Base-by-base conservation (phyloP, 2,113 vertebrate genomes). In the Anhinga anhinga region DNA sequence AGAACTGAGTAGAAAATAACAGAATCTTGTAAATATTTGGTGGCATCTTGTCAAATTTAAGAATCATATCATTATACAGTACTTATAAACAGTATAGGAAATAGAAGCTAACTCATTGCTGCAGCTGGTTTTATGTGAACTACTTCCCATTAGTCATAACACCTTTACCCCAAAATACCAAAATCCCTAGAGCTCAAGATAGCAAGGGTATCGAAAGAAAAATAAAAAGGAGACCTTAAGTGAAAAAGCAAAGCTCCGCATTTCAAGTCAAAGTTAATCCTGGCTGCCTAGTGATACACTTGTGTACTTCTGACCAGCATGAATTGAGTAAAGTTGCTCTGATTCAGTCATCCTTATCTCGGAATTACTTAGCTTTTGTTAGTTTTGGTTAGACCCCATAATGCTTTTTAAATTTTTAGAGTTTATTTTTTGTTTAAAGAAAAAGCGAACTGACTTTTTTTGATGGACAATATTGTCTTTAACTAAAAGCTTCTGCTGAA, bases 381-480 rank as follows among this genome's bases (percentile, higher is more conserved):
- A 89, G 58, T 47, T 95, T 97, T 71, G 42, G 87, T 96, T 88
- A 96, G 89, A 94, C 13, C 23, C 9, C 30, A 30, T 34, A 85
- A 80, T 23, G 10, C 2, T 74, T 85, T 83, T 92, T 50, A 81
- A 67, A 69, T 53, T 63, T 81, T 66, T 86, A 83, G 63, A 93
- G 72, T 61, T 95, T 82, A 79, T 86, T 97, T 96, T 96, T 95
- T 82, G 62, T 86, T 90, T 77, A 83, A 90, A 91, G n/a, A 65
- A 90, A 95, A 95, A 82, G 69, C 49, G 97, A 95, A 79, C 40
- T 62, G 59, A 65, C 34, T 69, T 73, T 86, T 96, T 87, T 96
- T 71, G 86, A 91, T 96, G 97, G 96, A 97, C 76, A 20, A 76
- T 50, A 79, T 29, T 86, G 84, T 91, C 90, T 97, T 90, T 89